A percentile compares a stretch with the other conserved stretches of the same genome.
phyloP scores from a whole-genome alignment of 2,888 invertebrate genomes.

The Saturnia japonica region DNA sequence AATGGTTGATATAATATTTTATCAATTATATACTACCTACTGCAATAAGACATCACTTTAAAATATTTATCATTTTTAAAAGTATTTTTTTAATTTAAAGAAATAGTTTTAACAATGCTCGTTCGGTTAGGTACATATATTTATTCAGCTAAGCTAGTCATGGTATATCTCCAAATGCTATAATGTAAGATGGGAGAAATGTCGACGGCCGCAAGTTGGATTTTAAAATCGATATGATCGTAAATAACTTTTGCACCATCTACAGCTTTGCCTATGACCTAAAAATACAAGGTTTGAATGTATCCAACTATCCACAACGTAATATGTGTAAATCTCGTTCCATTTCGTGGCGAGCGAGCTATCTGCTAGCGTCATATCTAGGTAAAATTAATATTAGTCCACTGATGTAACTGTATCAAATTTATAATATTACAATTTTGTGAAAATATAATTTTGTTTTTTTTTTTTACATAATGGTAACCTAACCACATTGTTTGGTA shows the following conservation, averaged over 20 bases:
- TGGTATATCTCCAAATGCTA: background rate
- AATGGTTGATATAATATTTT: background rate
- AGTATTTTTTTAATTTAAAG: background rate
- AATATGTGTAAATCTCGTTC: slow-evolving; percentile 5
- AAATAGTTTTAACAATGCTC: background rate
- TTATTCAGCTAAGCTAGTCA: slow-evolving; percentile 1
- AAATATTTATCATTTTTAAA: background rate
- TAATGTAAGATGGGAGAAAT: background rate
- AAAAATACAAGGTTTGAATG: background rate
- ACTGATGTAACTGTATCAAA: slow-evolving; percentile 46
- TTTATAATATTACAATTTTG: slow-evolving; percentile 58
- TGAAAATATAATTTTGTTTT: slow-evolving; percentile 41
- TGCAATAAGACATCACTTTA: too few relatives aligned
- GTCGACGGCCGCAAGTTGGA: background rate
- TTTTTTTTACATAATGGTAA: slow-evolving; percentile 30
- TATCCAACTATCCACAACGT: background rate
- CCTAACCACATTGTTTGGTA: too few relatives aligned
- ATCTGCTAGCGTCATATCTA: slow-evolving; percentile 37
- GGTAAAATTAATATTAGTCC: slow-evolving; percentile 45
- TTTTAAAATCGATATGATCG: background rate
- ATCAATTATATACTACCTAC: background rate
- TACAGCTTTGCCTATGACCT: background rate
- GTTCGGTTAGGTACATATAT: background rate
- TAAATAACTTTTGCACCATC: background rate
- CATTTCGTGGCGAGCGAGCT: slow-evolving; percentile 27